Base-by-base conservation (phyloP, 2,113 vertebrate genomes). In the Synodontis membranacea region DNA sequence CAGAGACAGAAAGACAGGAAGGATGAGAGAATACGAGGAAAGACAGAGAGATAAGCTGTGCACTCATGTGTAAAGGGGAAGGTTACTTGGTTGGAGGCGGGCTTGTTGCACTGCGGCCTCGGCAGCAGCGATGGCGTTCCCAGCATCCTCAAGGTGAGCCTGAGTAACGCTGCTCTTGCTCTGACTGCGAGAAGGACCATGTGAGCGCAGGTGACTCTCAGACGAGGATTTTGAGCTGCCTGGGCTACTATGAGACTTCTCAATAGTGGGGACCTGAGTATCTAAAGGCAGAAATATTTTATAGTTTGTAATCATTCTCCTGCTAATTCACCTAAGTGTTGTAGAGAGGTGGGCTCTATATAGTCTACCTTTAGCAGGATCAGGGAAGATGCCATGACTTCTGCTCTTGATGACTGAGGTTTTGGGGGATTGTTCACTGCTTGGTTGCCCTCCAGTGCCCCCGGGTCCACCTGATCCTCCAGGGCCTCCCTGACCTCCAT, bases 81-180 rank as follows among this genome's bases (percentile, higher is more conserved):
- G 97, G 97, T 99, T 99, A 99, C 98, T 99, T 99, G 98, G 98
- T 97, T 99, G 98, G 91, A 98, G 96, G 94, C 97, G 97, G 89
- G 97, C 96, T 89, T 99, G 98, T 85, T 99, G 97, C 87, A 99
- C 97, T 34, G 97, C 97, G 80, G 97, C 98, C 95, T 99, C 98
- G 0, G 98, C 97, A 42, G 98, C 98, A 23, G 98, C 97, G 89
- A 99, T 99, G 91, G 97, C 97, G 89, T 96, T 97, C 88, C 98
- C 97, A 84, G 97, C 98, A 0, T 99, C 97, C 94, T 99, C 98
- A 14, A 99, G 97, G 93, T 99, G 98, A 48, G 96, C 95, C 94
- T 99, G 98, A 87, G 98, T 98, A 93, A 99, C 97, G 0, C 97
- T 99, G 94, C 96, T 97, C 95, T 99, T 99, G 96, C 98, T 99